These are phyloP conservation scores for Apogon talboti DNA, from an alignment of 2,797 vertebrate species.

Conservation along the genomic window DNA sequence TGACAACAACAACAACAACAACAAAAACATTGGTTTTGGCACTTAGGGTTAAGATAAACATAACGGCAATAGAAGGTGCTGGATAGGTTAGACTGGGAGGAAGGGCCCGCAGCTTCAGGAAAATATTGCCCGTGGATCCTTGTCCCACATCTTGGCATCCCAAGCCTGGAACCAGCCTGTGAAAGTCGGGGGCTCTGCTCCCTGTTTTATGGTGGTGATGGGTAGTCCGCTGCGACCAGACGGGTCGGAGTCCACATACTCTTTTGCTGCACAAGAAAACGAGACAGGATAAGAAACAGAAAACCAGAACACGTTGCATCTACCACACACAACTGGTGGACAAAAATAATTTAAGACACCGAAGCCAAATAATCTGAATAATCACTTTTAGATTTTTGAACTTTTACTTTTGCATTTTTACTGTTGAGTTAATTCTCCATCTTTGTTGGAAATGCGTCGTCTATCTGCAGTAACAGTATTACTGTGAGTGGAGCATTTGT, in stretches of 20 bases:
- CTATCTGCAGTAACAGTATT: background rate
- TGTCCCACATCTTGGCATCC: slow-evolving; percentile 86
- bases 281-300: background rate
- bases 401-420: background rate
- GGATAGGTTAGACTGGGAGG: background rate
- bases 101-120: slow-evolving; percentile 62
- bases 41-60: slow-evolving; percentile 55
- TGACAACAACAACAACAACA: slow-evolving; percentile 33
- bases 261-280: slow-evolving; percentile 73
- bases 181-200: slow-evolving; percentile 82
- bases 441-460: background rate
- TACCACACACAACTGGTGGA: background rate
- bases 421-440: background rate
- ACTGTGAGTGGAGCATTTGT: slow-evolving; percentile 3
- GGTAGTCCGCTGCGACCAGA: slow-evolving; percentile 79
- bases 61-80: slow-evolving; percentile 19
- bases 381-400: background rate
- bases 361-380: background rate
- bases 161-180: slow-evolving; percentile 89
- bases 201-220: slow-evolving; percentile 83
- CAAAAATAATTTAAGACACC: background rate
- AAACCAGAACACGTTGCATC: background rate
- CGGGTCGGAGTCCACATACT: slow-evolving; percentile 83
- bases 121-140: too few species aligned
- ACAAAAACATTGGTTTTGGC: slow-evolving; percentile 57